Conservation (phyloP, 2,113 vertebrate genomes). For the Heterotilapia buettikoferi region DNA sequence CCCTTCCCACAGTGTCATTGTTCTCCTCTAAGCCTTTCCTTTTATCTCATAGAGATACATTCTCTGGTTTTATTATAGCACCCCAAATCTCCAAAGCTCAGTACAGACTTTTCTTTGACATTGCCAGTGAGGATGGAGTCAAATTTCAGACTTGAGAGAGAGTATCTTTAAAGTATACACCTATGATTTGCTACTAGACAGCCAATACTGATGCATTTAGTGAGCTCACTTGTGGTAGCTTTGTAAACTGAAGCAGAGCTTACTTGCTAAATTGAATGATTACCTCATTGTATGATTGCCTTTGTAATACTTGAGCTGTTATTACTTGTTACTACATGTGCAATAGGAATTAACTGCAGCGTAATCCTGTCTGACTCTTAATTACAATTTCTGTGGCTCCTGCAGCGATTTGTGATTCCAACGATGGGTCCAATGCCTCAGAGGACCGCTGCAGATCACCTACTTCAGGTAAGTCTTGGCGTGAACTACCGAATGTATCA, state of each 20-base stretch:
- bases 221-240: background rate
- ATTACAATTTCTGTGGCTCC: slow-evolving; percentile 1
- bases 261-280: background rate
- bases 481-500: rapidly evolving
- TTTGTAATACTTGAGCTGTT: background rate
- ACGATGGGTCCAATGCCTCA: slow-evolving; percentile 77
- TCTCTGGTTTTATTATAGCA: background rate
- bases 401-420: slow-evolving; percentile 86
- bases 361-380: background rate
- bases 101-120: background rate
- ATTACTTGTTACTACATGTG: background rate
- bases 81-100: background rate
- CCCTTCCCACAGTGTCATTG: background rate
- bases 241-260: background rate
- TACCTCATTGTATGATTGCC: background rate
- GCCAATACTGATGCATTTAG: background rate
- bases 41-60: background rate
- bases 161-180: background rate
- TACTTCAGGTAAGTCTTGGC: slow-evolving; percentile 82
- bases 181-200: background rate
- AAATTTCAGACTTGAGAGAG: background rate
- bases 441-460: slow-evolving; percentile 97
- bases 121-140: background rate
- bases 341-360: background rate
- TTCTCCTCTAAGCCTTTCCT: background rate